These are phyloP conservation scores for Lichenostomus cassidix DNA, from an alignment of 2,113 vertebrate genomes.

Conservation along the genomic window DNA sequence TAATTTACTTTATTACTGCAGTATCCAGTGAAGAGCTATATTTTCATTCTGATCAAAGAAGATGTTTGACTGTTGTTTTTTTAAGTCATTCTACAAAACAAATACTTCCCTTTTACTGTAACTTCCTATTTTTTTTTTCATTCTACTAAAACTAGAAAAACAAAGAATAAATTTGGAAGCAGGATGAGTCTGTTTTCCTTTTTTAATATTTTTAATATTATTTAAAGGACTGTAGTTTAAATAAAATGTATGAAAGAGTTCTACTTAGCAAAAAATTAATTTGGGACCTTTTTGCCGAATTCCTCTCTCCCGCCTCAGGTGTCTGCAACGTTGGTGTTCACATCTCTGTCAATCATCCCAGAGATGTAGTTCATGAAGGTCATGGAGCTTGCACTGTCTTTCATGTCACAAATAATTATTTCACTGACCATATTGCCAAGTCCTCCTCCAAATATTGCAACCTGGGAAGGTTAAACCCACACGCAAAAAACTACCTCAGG, in stretches of 20 bases:
- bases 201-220: not conserved
- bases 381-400: not conserved
- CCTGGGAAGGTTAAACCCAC: fast-evolving
- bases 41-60: not conserved
- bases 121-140: not conserved
- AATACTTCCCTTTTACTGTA: not conserved
- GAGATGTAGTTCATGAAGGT: not conserved
- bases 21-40: not conserved
- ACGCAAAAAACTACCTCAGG: not conserved
- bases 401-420: fast-evolving
- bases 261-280: not conserved
- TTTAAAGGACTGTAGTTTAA: not conserved
- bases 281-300: not conserved
- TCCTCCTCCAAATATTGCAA: not conserved
- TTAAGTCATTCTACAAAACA: not conserved
- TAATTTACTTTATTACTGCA: not conserved
- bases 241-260: not conserved
- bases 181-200: not conserved
- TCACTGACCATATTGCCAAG: not conserved
- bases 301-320: not conserved
- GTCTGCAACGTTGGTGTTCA: not conserved
- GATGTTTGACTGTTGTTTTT: not conserved
- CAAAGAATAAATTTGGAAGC: not conserved
- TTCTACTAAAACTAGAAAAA: not conserved
- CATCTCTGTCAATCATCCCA: not conserved